Evolutionary conservation across 2,113 vertebrate genomes (phyloP).

Genomic region (Noctilio leporinus): DNA sequence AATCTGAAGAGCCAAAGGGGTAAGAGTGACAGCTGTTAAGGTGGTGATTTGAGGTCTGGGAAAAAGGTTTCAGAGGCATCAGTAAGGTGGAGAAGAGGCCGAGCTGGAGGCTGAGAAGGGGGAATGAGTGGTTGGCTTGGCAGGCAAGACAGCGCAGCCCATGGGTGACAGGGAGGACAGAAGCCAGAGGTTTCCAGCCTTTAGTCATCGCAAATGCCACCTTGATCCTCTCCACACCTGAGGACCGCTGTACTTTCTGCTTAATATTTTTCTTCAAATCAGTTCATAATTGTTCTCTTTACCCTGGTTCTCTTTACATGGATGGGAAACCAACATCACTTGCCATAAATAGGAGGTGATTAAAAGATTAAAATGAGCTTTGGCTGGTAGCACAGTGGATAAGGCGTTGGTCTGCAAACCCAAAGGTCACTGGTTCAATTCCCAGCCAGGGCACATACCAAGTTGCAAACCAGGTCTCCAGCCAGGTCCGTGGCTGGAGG

Average conservation of each 20-base stretch:
- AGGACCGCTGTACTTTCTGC: background rate
- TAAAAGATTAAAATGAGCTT: background rate
- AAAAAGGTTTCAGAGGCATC: background rate
- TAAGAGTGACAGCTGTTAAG: background rate
- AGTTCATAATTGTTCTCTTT: background rate
- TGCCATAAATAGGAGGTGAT: background rate
- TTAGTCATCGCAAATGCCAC: fast-evolving
- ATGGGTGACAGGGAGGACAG: fast-evolving
- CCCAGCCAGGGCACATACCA: no score
- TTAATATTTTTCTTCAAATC: background rate
- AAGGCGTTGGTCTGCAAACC: no score
- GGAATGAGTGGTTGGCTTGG: fast-evolving
- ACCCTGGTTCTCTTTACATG: background rate
- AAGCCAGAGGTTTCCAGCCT: background rate
- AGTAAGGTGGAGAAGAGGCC: background rate
- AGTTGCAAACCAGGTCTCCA: no score
- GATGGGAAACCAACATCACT: background rate
- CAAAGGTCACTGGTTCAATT: no score
- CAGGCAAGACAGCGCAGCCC: background rate
- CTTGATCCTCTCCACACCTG: background rate
- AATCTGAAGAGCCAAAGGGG: background rate
- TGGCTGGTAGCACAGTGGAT: no score
- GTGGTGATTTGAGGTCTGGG: background rate
- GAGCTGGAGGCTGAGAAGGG: background rate
- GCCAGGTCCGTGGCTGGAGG: no score